Evolutionary conservation across 1,140 invertebrate species (phyloP).

Genomic region (Nasonia longicornis): DNA sequence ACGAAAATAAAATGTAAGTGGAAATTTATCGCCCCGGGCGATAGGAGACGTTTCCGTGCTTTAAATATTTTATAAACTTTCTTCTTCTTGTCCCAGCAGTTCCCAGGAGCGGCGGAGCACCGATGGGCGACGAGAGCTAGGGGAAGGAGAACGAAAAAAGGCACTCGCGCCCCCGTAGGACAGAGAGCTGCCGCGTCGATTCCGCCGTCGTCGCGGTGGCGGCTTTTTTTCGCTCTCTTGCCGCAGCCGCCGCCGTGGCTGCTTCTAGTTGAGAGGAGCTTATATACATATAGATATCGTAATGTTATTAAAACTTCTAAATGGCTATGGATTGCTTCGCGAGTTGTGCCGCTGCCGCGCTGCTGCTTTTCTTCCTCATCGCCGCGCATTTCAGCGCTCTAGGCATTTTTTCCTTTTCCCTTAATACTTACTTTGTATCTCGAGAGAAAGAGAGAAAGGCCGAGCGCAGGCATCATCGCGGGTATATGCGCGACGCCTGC

Average conservation of each 20-base stretch:
- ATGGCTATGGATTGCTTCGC: conserved; percentile 63
- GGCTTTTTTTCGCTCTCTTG: conserved; percentile 54
- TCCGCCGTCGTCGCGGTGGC: conserved; percentile 17
- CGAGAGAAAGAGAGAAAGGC: conserved; percentile 28
- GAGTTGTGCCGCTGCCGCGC: conserved; percentile 49
- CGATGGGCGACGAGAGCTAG: conserved; percentile 49
- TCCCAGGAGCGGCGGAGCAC: conserved; percentile 52
- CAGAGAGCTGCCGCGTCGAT: conserved; percentile 56
- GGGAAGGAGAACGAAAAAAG: conserved; percentile 44
- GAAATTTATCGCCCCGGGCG: conserved; percentile 69
- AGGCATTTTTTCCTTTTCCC: conserved; percentile 55
- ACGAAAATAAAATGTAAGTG: conserved; percentile 71
- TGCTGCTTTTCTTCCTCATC: conserved; percentile 42
- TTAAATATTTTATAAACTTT: conserved; percentile 72
- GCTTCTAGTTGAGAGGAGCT: neutral
- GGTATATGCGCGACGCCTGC: conserved; percentile 49
- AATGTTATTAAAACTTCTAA: conserved; percentile 69
- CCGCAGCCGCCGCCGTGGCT: conserved; percentile 50
- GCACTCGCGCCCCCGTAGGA: conserved; percentile 48
- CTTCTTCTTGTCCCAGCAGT: conserved; percentile 58
- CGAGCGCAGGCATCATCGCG: neutral
- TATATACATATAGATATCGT: conserved; percentile 63
- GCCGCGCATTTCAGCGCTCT: conserved; percentile 54
- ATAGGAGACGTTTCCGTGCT: conserved; percentile 70
- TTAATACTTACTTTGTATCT: conserved; percentile 47